Evolutionary conservation across 1,140 invertebrate genomes (phyloP), one percentile per base, ranked within the genome.

Genomic region (Drosophila parvula): DNA sequence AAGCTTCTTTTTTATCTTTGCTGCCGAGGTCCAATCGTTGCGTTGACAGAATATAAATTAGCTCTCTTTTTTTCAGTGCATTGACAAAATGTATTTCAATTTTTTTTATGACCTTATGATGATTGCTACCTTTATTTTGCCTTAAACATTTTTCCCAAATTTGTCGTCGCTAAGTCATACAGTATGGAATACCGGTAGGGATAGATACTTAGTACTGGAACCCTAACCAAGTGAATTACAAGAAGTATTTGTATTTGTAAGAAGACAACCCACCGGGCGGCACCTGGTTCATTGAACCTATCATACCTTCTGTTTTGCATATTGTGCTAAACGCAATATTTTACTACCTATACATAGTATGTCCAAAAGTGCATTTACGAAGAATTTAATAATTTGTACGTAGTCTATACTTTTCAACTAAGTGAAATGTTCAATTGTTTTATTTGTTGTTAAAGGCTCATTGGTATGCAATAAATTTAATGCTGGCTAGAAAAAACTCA

Each of bases 11-110:
- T 38, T 48, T 27, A 55, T 67, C 40, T 61, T 36, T 14, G 16
- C 41, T 44, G 30, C 10, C 16, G 12, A 30, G 30, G 51, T 18
- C 53, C 48, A 64, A 55, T 41, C 51, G 22, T 38, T 74, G 50
- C 67, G 81, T 58, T 69, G 58, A 22, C 78, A 28, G 83, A 85
- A 86, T 81, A 79, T 74, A 79, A 85, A 81, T 86, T 60, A 79
- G 67, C 48, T 56, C 32, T 68, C 57, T 53, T 48, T 79, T 85
- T 85, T 85, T 74, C 55, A 75, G 79, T 74, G 68, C 58, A 55
- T 45, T 58, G 58, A 16, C 51, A 74, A 77, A 73, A 74, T 79
- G 74, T 77, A 75, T 81, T 76, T 76, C 59, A 70, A 74, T 79
- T 53, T 74, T 85, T 84, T 67, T 81, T 36, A 81, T 84, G 78